Evolutionary conservation across 2,888 invertebrate genomes (phyloP), one percentile per base, ranked within the genome.

Genomic region (Anagyrus pseudococci): DNA sequence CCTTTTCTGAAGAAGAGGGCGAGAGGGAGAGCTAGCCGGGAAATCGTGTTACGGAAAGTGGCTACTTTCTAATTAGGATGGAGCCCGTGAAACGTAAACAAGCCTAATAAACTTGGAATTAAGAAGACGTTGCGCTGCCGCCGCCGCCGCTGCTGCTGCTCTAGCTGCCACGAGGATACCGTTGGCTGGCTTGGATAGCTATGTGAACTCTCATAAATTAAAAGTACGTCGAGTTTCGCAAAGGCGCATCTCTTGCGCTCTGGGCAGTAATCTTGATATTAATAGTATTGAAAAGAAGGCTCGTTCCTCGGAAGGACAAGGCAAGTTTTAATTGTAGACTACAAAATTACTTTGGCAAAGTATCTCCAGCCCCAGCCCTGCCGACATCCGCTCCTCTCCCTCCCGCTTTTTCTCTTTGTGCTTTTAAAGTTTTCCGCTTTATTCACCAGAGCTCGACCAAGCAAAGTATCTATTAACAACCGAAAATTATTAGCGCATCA

Each of bases 141-240:
- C n/a, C n/a, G n/a, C n/a, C n/a, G n/a, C n/a, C 2, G 22, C 19
- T 0, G 13, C 19, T 10, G 33, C 33, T 29, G 29, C 29, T 29
- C 6, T 10, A 29, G 29, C 29, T 7, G 33, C 33, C 33, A 13
- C 33, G 33, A 15, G 33, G 33, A 10, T 37, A 13, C 33, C 13
- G 8, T 2, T 10, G 2, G 33, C 3, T 10, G 8, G 8, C 15
- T 8, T 2, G 4, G 43, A 17, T 2, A 52, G 20, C 22, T 19
- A 26, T 37, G 44, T 41, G 29, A 59, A 59, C 29, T 59, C 40
- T 53, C 19, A 15, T 47, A 53, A 59, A 59, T 59, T 50, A 59
- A 46, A 49, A 50, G 37, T 59, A 26, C 59, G 22, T 52, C 23
- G 20, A 59, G 46, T 53, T 59, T 53, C 40, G 7, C 29, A 43